These are phyloP conservation scores for Anomalospiza imberbis DNA, from an alignment of 2,797 vertebrate genomes.

Conservation along the genomic window DNA sequence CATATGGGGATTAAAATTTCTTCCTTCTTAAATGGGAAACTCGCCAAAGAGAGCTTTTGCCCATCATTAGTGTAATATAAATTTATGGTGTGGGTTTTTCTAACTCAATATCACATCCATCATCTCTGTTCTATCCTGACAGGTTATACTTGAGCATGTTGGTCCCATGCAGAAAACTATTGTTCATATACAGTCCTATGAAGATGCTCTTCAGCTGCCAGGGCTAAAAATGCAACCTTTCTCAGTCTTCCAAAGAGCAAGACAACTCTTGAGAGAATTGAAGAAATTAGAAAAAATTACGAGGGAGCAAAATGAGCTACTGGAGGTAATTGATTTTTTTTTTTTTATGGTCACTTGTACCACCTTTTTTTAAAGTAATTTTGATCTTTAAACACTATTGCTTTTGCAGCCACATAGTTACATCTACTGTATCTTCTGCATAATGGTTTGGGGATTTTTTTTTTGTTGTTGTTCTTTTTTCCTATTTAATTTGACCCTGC, in stretches of 20 bases:
- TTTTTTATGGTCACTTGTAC: background rate
- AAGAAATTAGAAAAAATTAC: slow-evolving; percentile 85
- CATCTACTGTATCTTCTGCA: background rate
- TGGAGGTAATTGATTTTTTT: slow-evolving; percentile 76
- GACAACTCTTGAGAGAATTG: slow-evolving; percentile 79
- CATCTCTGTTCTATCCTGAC: background rate
- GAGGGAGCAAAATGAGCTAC: slow-evolving; percentile 74
- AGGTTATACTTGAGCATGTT: slow-evolving; percentile 83
- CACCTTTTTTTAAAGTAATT: background rate
- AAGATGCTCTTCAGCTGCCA: slow-evolving; percentile 78
- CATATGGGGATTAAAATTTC: background rate
- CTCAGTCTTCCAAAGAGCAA: slow-evolving; percentile 79
- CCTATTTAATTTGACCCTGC: background rate
- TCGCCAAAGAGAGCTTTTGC: background rate
- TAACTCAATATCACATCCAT: background rate
- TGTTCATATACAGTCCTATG: slow-evolving; percentile 82
- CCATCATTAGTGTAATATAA: background rate
- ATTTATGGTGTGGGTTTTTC: background rate
- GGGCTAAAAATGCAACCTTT: slow-evolving; percentile 78
- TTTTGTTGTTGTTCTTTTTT: background rate
- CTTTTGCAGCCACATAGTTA: background rate
- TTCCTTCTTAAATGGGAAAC: background rate
- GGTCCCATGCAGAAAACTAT: slow-evolving; percentile 83
- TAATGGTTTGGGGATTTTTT: background rate
- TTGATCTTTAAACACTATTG: background rate